Base-by-base conservation (phyloP, 2,113 vertebrate genomes). In the Equus quagga region DNA sequence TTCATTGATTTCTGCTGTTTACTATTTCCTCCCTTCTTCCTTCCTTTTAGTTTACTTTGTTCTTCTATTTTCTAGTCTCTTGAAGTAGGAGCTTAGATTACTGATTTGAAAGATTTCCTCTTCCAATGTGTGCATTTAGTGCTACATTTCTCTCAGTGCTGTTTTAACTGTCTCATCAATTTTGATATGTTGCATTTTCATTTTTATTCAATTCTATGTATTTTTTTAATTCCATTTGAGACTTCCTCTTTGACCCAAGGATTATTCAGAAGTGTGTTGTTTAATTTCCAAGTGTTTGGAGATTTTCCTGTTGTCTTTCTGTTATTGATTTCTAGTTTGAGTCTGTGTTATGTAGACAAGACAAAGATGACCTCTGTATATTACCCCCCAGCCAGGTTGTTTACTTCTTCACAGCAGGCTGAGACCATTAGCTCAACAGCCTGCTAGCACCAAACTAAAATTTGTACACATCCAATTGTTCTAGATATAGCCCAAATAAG, bases 241-340 rank as follows among this genome's bases (percentile, higher is more conserved):
- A 56, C 12, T 69, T 69, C 31, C 31, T 92, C 14, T 58, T 83
- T 73, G 44, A 72, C 56, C 67, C 67, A 72, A 73, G 41, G 56
- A 36, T 60, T 82, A 91, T 49, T 72, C 26, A 72, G 54, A 49
- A 92, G 23, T 73, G 56, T 72, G 31, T 46, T 70, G 26, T 83
- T 76, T 64, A 92, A 75, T 73, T 75, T 65, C 60, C 82, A 93
- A 85, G n/a, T 33, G 28, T 76, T 85, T 93, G 91, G 60, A 65
- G 13, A 36, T 56, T 85, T 85, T 85, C 19, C 81, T 93, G 18
- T 85, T 76, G 72, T 75, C 56, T n/a, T 76, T 89, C 49, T 58
- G 46, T n/a, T 76, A 33, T 17, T 82, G 24, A 76, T 54, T 76
- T 92, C 36, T 44, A 44, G 31, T 92, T 85, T 76, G 69, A 84